Base-by-base conservation (phyloP, 1,140 invertebrate genomes). In the Goniozus legneri region DNA sequence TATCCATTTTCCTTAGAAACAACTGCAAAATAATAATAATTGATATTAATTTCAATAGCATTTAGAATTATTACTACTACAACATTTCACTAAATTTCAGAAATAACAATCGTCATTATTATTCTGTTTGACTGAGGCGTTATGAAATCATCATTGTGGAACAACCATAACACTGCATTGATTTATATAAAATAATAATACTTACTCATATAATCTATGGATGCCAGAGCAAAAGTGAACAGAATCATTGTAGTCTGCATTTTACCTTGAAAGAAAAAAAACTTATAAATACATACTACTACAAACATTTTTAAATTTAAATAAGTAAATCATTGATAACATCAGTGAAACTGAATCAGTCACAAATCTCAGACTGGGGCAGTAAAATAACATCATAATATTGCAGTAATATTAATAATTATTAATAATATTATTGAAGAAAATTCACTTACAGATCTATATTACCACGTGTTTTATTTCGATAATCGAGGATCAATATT, bases 311-410 rank as follows among this genome's bases (percentile, higher is more conserved):
- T n/a, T n/a, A n/a, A n/a, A n/a, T n/a, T n/a, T n/a, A n/a, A n/a
- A n/a, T n/a, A n/a, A n/a, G n/a, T n/a, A n/a, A n/a, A n/a, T n/a
- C n/a, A n/a, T n/a, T n/a, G n/a, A n/a, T n/a, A n/a, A n/a, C 8
- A 1, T 54, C 49, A 59, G 49, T 18, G 41, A 38, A 39, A 54
- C 47, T 50, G 52, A 61, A 53, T 67, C 64, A 56, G 12, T 69
- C 66, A 69, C 15, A 46, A 43, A 19, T 24, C 1, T 67, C 66
- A 67, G 66, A 63, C 66, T 69, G 66, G 66, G 66, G 66, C 63
- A 51, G 50, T 69, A 62, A 38, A 12, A 18, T 34, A 21, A 30
- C 52, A 60, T 60, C 65, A 66, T 58, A 27, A 40, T 46, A 21
- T 46, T 32, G 18, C 30, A 44, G 34, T n/a, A 15, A 44, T 32